Base-by-base conservation (phyloP, 2,797 vertebrate genomes). In the Eleutherodactylus coqui region DNA sequence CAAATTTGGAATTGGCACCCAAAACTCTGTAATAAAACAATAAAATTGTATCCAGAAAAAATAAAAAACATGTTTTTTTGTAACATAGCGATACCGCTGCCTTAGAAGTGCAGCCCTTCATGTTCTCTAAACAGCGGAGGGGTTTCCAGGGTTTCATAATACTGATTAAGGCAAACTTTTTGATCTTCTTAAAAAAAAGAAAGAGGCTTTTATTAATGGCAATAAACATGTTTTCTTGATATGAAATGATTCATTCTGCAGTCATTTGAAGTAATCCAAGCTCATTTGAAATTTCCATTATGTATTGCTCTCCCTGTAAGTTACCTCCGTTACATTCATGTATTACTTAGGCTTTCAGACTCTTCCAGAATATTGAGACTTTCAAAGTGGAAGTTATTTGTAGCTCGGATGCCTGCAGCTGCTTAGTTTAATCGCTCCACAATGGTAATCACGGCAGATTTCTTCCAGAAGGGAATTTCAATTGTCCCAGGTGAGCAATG, bases 381-480 rank as follows among this genome's bases (percentile, higher is more conserved):
- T 76, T 76, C 43, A 82, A 82, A 75, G 70, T 53, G 77, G 45
- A 58, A 77, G 45, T 76, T 86, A 76, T 76, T 86, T 72, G 77
- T 82, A 82, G 27, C 32, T 70, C 78, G 45, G 79, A 86, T 81
- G 85, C 79, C 85, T 82, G 72, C 55, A 81, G 69, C 81, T 86
- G 67, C 79, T 82, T 86, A 75, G 32, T 86, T 76, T 82, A 82
- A 82, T 86, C 55, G 79, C 45, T 69, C 79, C 77, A 76, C 45
- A 17, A 86, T 76, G 72, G 79, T 82, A 86, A 86, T 86, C 85
- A 86, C 82, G 34, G 79, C 45, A 86, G 70, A 86, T 86, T 86
- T 77, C 43, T 86, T 86, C 79, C 85, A 86, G 85, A 86, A 82
- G 79, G 41, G 17, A 34, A 34, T 62, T 82, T 77, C 79, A 82